Base-by-base conservation (phyloP, 2,797 vertebrate species). In the Ciconia nigra region DNA sequence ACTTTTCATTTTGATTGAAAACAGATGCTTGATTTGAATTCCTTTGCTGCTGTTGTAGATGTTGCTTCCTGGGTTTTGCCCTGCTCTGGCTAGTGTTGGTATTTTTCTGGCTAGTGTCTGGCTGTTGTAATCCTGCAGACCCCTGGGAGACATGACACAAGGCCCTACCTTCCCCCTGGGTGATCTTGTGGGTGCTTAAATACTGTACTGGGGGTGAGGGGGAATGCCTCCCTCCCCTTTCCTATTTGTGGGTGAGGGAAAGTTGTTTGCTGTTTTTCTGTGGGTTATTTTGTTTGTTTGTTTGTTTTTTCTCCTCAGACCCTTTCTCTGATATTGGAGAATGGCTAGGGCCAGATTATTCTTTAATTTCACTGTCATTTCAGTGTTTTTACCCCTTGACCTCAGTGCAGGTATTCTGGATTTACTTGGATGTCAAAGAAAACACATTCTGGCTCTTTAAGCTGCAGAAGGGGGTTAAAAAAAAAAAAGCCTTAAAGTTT, bases 391-490 rank as follows among this genome's bases (percentile, higher is more conserved):
- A 70, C 16, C 13, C 6, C 37, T 71, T 63, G 9, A 54, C 13
- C 22, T 87, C 31, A 28, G 15, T 59, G 46, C 39, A 58, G 1
- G 6, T 73, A 16, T 77, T 89, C 65, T 86, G 59, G 12, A 57
- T 94, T 93, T 88, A 18, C n/a, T 83, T 89, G 42, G 15, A 18
- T 83, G 44, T 46, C 63, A 59, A 90, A 78, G 10, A 83, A 76
- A 61, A 39, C 8, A 14, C 9, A 20, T 44, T 80, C 37, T 70
- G 42, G 1, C n/a, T 77, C 28, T 81, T 28, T 67, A 58, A 69
- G 41, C 41, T 81, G 42, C 10, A 52, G 57, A 74, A 54, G 5
- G 5, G 4, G 2, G 18, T 39, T 39, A 10, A 22, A 62, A 58
- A 57, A 73, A 28, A 44, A 70, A 54, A 77, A 35, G 2, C 35